A percentile compares a stretch with the other conserved stretches of the same genome.
Conservation (phyloP, 1,140 invertebrate genomes). For the Saxidomus purpurata region DNA sequence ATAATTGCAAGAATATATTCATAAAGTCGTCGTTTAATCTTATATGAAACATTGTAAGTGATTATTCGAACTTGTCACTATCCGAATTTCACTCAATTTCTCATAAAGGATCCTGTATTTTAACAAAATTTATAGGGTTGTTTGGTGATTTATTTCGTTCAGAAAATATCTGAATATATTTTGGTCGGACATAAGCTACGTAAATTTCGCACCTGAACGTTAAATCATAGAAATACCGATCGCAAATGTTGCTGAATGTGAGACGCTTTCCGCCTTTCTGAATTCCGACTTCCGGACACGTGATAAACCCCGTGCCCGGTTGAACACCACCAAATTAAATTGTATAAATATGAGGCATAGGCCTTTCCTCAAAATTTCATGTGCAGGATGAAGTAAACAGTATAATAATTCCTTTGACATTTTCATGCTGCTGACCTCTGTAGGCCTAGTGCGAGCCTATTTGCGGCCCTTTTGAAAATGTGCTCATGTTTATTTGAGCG, state of each 20-base stretch:
- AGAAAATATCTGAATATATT: neutral
- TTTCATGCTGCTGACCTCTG: too few species aligned
- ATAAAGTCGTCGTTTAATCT: too few species aligned
- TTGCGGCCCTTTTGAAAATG: too few species aligned
- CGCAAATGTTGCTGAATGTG: neutral
- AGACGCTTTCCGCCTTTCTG: constrained; percentile 25
- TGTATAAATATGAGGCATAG: too few species aligned
- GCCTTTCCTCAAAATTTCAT: too few species aligned
- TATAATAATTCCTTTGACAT: too few species aligned
- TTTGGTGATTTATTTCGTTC: neutral
- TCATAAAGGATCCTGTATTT: neutral
- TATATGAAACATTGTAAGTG: too few species aligned
- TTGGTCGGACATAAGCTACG: neutral
- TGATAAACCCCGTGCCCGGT: constrained; percentile 5
- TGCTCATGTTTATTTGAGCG: too few species aligned
- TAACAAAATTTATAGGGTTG: neutral
- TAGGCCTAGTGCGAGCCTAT: too few species aligned
- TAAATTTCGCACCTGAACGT: neutral
- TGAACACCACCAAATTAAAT: neutral
- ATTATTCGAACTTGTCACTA: too few species aligned
- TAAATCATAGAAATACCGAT: neutral
- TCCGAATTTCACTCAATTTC: neutral
- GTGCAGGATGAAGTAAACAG: too few species aligned
- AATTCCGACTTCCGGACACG: neutral
- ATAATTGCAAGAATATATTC: too few species aligned